Percentiles rank a stretch among this genome's conserved stretches.
Evolutionary conservation across 2,888 invertebrate species (phyloP).

Genomic region (Ferdinandea cuprea): DNA sequence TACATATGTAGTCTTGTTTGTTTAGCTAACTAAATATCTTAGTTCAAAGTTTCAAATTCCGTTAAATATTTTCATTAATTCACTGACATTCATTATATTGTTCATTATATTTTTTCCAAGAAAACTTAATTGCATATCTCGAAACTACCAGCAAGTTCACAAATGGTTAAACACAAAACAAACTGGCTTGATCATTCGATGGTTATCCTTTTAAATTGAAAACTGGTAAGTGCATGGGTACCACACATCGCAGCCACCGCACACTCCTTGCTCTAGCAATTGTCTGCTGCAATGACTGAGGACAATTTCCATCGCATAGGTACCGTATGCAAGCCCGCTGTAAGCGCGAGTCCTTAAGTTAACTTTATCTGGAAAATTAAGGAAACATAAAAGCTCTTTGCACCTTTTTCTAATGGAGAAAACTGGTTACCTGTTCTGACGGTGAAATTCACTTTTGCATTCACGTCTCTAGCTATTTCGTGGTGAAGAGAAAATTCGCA

Average conservation of each 20-base stretch:
- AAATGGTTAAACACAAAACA: too few relatives aligned
- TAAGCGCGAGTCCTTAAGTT: slow-evolving; percentile 8
- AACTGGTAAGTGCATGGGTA: not conserved
- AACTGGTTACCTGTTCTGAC: slow-evolving; percentile 27
- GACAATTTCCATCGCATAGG: not conserved
- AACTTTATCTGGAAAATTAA: slow-evolving; percentile 48
- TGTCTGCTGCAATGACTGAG: not conserved
- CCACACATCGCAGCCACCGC: not conserved
- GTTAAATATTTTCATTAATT: too few relatives aligned
- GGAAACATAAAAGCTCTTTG: slow-evolving; percentile 58
- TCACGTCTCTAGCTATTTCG: slow-evolving; percentile 18
- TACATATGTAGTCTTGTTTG: too few relatives aligned
- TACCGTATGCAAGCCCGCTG: not conserved
- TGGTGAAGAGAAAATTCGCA: slow-evolving; percentile 30
- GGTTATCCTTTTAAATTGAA: not conserved
- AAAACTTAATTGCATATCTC: too few relatives aligned
- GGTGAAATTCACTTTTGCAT: slow-evolving; percentile 22
- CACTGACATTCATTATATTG: too few relatives aligned
- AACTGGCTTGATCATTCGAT: not conserved
- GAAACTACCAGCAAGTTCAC: too few relatives aligned
- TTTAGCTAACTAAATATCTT: too few relatives aligned
- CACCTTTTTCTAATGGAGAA: slow-evolving; percentile 50
- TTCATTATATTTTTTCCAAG: too few relatives aligned
- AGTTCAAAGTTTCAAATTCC: too few relatives aligned
- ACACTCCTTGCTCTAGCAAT: not conserved